These are phyloP conservation scores for Chlorodrepanis virens DNA, from an alignment of 2,113 vertebrate genomes.

Conservation along the genomic window DNA sequence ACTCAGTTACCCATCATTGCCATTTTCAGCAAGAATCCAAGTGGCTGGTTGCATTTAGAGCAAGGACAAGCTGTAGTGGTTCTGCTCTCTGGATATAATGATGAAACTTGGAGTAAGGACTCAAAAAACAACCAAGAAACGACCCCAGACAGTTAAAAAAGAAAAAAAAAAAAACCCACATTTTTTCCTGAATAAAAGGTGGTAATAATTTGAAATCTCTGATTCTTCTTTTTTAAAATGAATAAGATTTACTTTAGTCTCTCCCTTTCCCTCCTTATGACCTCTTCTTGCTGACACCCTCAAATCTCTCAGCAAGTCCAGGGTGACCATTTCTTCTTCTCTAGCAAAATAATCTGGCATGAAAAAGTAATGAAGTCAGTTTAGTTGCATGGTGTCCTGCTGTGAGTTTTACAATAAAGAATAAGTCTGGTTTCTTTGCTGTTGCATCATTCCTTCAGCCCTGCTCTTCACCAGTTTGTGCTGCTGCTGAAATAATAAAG, in stretches of 20 bases:
- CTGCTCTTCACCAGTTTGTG: rapidly evolving
- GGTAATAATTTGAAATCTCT: neutral
- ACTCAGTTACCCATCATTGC: neutral
- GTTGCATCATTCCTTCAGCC: neutral
- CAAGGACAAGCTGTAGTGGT: neutral
- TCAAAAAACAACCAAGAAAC: neutral
- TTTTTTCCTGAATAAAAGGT: neutral
- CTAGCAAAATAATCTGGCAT: neutral
- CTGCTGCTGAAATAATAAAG: neutral
- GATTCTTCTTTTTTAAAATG: neutral
- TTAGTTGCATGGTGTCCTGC: neutral
- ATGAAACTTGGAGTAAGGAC: neutral
- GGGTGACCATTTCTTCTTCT: neutral
- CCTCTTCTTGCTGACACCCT: neutral
- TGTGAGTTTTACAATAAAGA: neutral
- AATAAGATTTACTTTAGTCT: neutral
- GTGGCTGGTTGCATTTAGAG: neutral
- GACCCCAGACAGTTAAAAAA: neutral
- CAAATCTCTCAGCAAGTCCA: neutral
- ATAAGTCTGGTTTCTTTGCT: neutral
- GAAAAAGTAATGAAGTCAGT: neutral
- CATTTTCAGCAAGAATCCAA: neutral
- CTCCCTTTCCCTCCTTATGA: neutral
- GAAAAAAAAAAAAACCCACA: neutral
- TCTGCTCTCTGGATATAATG: neutral